Base-by-base conservation (phyloP, 1,140 invertebrate species). In the Colletes gigas region DNA sequence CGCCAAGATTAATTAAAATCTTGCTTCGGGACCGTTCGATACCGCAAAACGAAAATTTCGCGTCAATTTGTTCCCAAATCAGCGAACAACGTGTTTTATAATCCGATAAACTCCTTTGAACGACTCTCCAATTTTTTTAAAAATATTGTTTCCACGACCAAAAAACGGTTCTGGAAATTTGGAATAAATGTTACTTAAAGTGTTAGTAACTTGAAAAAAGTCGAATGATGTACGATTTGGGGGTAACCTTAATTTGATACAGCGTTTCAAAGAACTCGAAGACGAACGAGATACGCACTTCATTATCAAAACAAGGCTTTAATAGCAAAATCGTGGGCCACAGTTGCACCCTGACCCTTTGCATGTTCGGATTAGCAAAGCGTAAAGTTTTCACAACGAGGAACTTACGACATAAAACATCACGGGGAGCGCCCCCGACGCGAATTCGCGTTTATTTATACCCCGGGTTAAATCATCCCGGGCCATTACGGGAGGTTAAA, bases 321-420 rank as follows among this genome's bases (percentile, higher is more conserved):
- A 30, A 30, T 30, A 30, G 12, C 66, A 4, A 39, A 39, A 78
- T 65, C 50, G 39, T 39, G 77, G 50, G 21, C 41, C 39, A 72
- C 72, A 30, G 68, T 41, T 30, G 15, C 30, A n/a, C 21, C 17
- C 14, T 21, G 55, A 12, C 4, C 62, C 6, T 21, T 63, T 47
- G 63, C 50, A 67, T 52, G 19, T 30, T 17, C 10, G 55, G 39
- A 77, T 68, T 68, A 77, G 69, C 69, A 47, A 19, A 15, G n/a
- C 62, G 50, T 71, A 72, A 73, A 80, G 60, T 63, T 85, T 84
- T 59, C 55, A 59, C 50, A 78, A 73, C 59, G 83, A 67, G 82
- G 82, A 85, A 85, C 83, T 85, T 85, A 39, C 59, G 14, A 44
- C 74, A 78, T 85, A 84, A 85, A 81, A 39, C 72, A 81, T 72